These are phyloP conservation scores for Petrosia ficiformis DNA, from an alignment of 37 sponge, comb jelly and placozoan genomes.

Conservation along the genomic window DNA sequence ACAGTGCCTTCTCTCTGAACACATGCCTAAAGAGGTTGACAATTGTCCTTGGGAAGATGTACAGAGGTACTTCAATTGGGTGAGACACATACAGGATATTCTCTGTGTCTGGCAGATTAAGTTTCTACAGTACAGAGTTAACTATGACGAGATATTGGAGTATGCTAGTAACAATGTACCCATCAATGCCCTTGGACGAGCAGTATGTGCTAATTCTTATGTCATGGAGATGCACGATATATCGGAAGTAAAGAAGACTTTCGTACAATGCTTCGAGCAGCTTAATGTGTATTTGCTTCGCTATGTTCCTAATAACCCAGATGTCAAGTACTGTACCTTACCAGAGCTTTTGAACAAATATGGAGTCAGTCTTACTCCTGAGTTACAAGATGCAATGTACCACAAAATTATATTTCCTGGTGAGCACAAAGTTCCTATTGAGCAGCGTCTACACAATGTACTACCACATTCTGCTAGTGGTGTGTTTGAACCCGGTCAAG, in stretches of 20 bases:
- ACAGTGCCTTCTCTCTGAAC: slow-evolving; percentile 9
- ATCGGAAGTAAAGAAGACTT: slow-evolving; percentile 6
- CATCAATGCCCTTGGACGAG: slow-evolving; percentile 17
- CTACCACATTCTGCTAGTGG: slow-evolving; percentile 14
- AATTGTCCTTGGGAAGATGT: slow-evolving; percentile 19
- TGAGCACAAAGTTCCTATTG: not conserved
- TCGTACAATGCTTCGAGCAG: slow-evolving; percentile 25
- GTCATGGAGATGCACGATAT: slow-evolving; percentile 15
- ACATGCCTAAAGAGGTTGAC: slow-evolving; percentile 19
- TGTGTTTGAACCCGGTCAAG: slow-evolving; percentile 25
- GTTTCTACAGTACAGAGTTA: slow-evolving; percentile 18
- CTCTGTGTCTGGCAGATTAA: slow-evolving; percentile 38
- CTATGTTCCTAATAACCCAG: slow-evolving; percentile 42
- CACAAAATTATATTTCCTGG: slow-evolving; percentile 39
- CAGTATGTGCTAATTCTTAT: slow-evolving; percentile 20
- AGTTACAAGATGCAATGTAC: slow-evolving; percentile 8
- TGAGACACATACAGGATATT: slow-evolving; percentile 24
- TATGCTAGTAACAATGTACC: slow-evolving; percentile 26
- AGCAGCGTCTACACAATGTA: not conserved
- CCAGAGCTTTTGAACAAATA: slow-evolving; percentile 30
- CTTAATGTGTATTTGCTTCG: slow-evolving; percentile 34
- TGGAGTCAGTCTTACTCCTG: slow-evolving; percentile 43
- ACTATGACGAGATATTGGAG: slow-evolving; percentile 51
- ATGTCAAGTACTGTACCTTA: slow-evolving; percentile 46
- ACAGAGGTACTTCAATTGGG: slow-evolving; percentile 61